Base-by-base conservation (phyloP, 2,113 vertebrate species). In the Gila orcuttii region DNA sequence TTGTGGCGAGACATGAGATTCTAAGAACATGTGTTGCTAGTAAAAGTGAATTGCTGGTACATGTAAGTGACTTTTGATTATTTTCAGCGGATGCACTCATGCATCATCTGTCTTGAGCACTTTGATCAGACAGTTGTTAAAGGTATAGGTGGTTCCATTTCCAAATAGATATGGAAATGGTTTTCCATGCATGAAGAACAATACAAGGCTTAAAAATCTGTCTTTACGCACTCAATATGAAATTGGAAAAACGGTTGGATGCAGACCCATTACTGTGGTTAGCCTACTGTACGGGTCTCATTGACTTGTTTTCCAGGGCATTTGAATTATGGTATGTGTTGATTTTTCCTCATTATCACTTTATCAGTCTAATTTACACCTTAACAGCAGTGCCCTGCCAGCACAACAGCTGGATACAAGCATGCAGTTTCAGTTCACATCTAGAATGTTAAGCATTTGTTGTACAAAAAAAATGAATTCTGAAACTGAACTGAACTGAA, bases 281-380 rank as follows among this genome's bases (percentile, higher is more conserved):
- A 78, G 47, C 50, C 17, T 52, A 33, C 75, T 78, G 50, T 36
- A 52, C 45, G 10, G 25, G 23, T 33, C 25, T 42, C 75, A 42
- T 57, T 33, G 50, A 33, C 89, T 90, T 85, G 60, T 66, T 33
- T 66, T 86, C 66, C 79, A 74, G 87, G 87, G 79, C 87, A 89
- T 89, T 88, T 77, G 88, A 92, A 91, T 91, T 83, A 89, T 90
- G 88, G 85, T 87, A 90, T 68, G 45, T 89, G 87, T 90, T 90
- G 90, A 93, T 93, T 92, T 86, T 87, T 92, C 90, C 93, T 93
- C 92, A 93, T 93, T 93, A 92, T 89, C 89, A 50, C 88, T 83
- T 89, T 89, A 92, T 92, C 92, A 93, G 93, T 93, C 90, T 91
- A 71, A 93, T 92, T 93, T 91, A 81, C 89, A 85, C 55, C 85